Percentiles rank a stretch among this genome's conserved stretches.
phyloP scores from a whole-genome alignment of 2,113 vertebrate genomes.

The Psilopogon haemacephalus region DNA sequence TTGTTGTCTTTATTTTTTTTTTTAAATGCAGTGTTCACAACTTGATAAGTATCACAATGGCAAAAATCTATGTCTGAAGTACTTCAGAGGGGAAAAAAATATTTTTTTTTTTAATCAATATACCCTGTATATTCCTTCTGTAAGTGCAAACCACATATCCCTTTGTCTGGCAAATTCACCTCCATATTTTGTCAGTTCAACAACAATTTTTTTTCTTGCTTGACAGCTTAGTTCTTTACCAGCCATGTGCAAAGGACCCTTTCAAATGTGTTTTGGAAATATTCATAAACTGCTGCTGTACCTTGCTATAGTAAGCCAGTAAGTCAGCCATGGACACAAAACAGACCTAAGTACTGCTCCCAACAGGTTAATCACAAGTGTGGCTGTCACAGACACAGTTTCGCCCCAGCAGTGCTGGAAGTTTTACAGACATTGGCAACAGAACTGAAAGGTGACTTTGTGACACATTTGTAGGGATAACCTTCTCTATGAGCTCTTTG shows the following conservation, averaged over 20 bases:
- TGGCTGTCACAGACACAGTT: neutral
- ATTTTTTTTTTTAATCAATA: neutral
- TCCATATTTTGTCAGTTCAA: neutral
- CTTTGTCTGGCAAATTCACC: neutral
- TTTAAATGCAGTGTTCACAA: neutral
- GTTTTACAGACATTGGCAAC: neutral
- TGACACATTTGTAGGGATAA: neutral
- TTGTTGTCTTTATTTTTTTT: neutral
- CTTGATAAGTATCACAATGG: neutral
- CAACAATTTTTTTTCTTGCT: neutral
- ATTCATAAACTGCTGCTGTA: neutral
- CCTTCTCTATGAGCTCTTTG: neutral
- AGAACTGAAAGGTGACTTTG: neutral
- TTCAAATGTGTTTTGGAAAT: neutral
- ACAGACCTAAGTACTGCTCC: neutral
- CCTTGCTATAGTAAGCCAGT: neutral
- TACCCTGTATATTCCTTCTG: neutral
- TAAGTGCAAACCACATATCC: neutral
- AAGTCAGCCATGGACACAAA: neutral
- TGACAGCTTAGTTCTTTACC: neutral
- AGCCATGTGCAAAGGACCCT: neutral
- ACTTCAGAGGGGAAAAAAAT: neutral
- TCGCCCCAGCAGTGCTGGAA: no score
- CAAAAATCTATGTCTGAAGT: neutral
- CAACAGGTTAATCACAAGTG: accelerated